Evolutionary conservation across 2,113 vertebrate species (phyloP).

Genomic region (Bombycilla garrulus): DNA sequence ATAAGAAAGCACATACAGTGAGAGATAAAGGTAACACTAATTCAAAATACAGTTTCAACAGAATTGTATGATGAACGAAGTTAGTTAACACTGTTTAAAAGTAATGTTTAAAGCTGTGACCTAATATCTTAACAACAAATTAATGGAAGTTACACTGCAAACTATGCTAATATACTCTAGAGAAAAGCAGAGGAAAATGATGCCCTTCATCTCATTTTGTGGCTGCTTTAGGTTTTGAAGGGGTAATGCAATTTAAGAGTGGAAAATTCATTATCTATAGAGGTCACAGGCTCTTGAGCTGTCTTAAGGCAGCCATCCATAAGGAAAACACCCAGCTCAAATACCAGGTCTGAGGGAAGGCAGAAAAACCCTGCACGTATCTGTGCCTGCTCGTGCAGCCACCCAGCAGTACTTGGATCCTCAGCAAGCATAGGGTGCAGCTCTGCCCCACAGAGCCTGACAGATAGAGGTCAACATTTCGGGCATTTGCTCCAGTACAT

Average conservation of each 20-base stretch:
- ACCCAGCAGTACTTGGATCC: background rate
- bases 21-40: background rate
- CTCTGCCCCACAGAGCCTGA: background rate
- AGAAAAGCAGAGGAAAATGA: background rate
- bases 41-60: background rate
- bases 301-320: background rate
- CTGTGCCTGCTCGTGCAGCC: background rate
- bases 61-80: background rate
- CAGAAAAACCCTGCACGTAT: fast-evolving
- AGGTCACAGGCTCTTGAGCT: background rate
- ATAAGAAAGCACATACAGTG: background rate
- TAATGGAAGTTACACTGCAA: background rate
- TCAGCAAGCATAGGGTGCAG: background rate
- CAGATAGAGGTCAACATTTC: background rate
- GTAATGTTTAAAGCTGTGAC: background rate
- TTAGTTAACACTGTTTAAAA: background rate
- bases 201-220: background rate
- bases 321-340: background rate
- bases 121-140: background rate
- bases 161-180: background rate
- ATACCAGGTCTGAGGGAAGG: background rate
- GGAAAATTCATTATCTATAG: background rate
- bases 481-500: background rate
- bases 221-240: background rate
- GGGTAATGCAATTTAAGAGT: background rate